phyloP scores from a whole-genome alignment of 2,797 vertebrate species.

The Margarornis squamiger region DNA sequence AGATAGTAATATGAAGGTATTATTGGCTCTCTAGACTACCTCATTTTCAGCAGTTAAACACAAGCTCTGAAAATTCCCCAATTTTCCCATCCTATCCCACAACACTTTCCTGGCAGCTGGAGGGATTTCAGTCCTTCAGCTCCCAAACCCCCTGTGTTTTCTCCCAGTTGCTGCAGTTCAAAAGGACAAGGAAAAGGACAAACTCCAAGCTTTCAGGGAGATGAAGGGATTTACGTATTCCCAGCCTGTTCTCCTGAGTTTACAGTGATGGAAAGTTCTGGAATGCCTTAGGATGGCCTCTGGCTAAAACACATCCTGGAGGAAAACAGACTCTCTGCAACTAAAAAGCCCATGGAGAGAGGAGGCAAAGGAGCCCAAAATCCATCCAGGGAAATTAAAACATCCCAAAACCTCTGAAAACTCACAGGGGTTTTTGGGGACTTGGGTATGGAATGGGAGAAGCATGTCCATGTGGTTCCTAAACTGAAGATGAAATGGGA shows the following conservation, averaged over 20 bases:
- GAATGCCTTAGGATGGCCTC: neutral
- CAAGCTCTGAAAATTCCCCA: neutral
- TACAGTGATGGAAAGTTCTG: neutral
- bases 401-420: neutral
- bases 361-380: neutral
- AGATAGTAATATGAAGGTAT: neutral
- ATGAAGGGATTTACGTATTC: too few relatives aligned
- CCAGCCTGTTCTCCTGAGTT: neutral
- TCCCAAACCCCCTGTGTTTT: neutral
- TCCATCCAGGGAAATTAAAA: neutral
- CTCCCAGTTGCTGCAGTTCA: neutral
- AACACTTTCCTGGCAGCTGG: neutral
- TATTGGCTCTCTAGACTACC: neutral
- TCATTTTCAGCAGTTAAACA: neutral
- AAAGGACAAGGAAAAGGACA: neutral
- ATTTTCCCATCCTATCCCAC: neutral
- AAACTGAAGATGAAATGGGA: neutral
- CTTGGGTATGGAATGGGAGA: rapidly evolving
- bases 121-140: neutral
- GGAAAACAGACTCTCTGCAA: neutral
- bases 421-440: neutral
- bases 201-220: neutral
- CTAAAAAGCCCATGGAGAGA: neutral
- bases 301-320: neutral
- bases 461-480: neutral